Conservation (phyloP, 1,140 invertebrate genomes). For the Lethocerus indicus region DNA sequence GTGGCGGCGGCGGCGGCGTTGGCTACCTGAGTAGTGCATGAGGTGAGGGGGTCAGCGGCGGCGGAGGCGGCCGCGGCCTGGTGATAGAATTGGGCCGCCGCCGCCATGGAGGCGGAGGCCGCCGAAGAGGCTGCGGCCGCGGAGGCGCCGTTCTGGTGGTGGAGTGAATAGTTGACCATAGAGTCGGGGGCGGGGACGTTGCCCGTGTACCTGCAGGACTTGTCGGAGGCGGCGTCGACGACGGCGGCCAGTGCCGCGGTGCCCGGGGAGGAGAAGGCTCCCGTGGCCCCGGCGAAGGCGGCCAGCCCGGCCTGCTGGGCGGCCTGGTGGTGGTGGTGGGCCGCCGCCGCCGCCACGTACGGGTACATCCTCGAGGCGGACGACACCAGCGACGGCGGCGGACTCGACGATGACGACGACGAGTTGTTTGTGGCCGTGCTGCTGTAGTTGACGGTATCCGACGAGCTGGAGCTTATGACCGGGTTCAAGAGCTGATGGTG, state of each 20-base stretch:
- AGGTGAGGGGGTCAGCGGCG: slow-evolving; percentile 42
- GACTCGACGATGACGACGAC: slow-evolving; percentile 27
- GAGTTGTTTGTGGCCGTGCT: slow-evolving; percentile 22
- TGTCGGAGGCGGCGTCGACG: slow-evolving; percentile 41
- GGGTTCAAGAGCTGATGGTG: slow-evolving; percentile 39
- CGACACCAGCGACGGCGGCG: slow-evolving; percentile 23
- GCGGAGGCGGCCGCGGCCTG: slow-evolving; percentile 48
- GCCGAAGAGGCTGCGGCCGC: slow-evolving; percentile 40
- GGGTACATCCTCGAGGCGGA: slow-evolving; percentile 31
- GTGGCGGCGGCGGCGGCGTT: slow-evolving; percentile 35
- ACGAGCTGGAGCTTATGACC: slow-evolving; percentile 24
- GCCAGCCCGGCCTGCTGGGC: slow-evolving; percentile 50
- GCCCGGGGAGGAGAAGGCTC: slow-evolving; percentile 31
- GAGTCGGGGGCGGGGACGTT: slow-evolving; percentile 47
- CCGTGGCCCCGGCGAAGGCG: slow-evolving; percentile 42
- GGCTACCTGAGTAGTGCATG: slow-evolving; percentile 39
- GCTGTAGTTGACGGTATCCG: slow-evolving; percentile 30
- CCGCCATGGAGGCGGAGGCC: slow-evolving; percentile 55
- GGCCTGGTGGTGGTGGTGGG: slow-evolving; percentile 36
- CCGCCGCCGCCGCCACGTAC: slow-evolving; percentile 25
- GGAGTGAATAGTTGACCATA: slow-evolving; percentile 60
- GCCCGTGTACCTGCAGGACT: slow-evolving; percentile 58
- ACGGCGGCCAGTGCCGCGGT: slow-evolving; percentile 39
- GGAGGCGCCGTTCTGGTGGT: slow-evolving; percentile 48
- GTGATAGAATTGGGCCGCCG: slow-evolving; percentile 74